These are phyloP conservation scores for Harpagoxenus sublaevis DNA, from an alignment of 2,888 invertebrate species.

Conservation along the genomic window DNA sequence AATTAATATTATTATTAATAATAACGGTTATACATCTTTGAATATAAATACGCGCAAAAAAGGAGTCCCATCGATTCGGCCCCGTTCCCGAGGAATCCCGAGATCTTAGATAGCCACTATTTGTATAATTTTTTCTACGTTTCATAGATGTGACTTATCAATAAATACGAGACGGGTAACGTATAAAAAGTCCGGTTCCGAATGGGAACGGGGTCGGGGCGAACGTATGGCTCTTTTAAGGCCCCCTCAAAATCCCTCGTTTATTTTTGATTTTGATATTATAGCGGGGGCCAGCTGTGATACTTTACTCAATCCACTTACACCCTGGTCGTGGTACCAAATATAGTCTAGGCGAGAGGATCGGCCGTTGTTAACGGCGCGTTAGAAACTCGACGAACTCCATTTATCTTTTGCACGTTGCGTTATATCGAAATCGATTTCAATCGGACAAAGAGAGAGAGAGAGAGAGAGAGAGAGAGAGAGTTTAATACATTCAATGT, in stretches of 20 bases:
- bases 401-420: conserved; percentile 60
- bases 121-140: conserved; percentile 84
- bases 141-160: conserved; percentile 76
- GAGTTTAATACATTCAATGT: not conserved
- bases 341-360: conserved; percentile 74
- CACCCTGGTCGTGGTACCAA: conserved; percentile 74
- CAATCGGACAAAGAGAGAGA: not conserved
- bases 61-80: conserved; percentile 75
- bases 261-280: conserved; percentile 78
- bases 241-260: conserved; percentile 75
- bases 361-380: conserved; percentile 59
- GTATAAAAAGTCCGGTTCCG: conserved; percentile 58
- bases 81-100: conserved; percentile 66
- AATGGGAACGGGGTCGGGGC: conserved; percentile 68
- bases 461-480: conserved; percentile 1
- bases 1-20: conserved; percentile 75
- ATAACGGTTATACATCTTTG: conserved; percentile 66
- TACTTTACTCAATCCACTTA: conserved; percentile 77
- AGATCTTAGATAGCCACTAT: conserved; percentile 72
- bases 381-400: conserved; percentile 57
- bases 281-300: conserved; percentile 85
- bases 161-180: conserved; percentile 57
- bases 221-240: conserved; percentile 76
- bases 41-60: conserved; percentile 80
- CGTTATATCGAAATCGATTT: conserved; percentile 25